Evolutionary conservation across 2,797 vertebrate species (phyloP).

Genomic region (Mycteria americana): DNA sequence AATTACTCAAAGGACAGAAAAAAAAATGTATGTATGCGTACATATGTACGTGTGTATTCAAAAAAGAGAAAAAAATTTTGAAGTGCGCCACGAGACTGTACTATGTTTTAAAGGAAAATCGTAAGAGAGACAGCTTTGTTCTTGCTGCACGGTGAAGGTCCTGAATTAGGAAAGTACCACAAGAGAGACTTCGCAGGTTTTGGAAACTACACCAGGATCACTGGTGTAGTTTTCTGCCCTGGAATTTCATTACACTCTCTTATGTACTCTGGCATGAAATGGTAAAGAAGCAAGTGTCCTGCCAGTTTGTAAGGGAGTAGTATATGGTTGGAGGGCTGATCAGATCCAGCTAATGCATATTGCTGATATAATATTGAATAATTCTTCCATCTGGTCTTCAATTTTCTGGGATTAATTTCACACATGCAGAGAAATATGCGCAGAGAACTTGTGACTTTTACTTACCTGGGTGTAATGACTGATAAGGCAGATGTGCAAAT

Average conservation of each 20-base stretch:
- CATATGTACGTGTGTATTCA: not conserved
- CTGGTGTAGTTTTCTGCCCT: too few species aligned
- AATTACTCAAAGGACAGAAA: conserved; percentile 9
- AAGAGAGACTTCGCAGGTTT: not conserved
- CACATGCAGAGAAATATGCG: not conserved
- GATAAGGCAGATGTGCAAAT: not conserved
- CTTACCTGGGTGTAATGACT: not conserved
- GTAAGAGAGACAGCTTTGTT: not conserved
- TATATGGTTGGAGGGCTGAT: not conserved
- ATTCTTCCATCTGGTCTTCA: not conserved
- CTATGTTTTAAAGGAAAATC: not conserved
- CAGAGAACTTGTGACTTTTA: not conserved
- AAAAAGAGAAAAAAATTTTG: not conserved
- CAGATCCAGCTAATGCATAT: not conserved
- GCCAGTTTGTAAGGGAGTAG: not conserved
- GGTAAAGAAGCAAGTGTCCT: not conserved
- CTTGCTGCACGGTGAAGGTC: not conserved
- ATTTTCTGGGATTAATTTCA: not conserved
- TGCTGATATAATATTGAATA: not conserved
- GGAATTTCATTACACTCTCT: not conserved
- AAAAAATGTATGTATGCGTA: not conserved
- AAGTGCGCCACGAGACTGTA: not conserved
- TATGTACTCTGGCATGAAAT: not conserved
- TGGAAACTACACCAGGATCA: not conserved
- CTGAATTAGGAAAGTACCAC: not conserved